phyloP scores from a whole-genome alignment of 1,140 invertebrate species.

The Neodiprion pinetum region DNA sequence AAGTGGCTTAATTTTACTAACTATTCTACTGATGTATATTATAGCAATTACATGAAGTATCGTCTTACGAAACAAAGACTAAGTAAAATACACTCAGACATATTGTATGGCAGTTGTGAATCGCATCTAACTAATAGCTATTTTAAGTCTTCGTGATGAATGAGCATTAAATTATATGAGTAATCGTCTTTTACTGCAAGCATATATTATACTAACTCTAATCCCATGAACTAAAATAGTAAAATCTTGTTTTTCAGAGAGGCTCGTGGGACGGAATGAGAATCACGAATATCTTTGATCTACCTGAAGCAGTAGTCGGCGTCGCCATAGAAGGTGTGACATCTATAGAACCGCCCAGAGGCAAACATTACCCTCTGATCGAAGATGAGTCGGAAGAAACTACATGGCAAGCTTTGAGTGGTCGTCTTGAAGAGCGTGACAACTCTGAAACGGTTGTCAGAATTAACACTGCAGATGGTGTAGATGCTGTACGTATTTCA shows the following conservation, averaged over 20 bases:
- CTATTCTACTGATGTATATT: too few relatives aligned
- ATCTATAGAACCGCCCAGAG: constrained; percentile 54
- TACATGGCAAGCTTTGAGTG: constrained; percentile 67
- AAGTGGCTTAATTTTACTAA: too few relatives aligned
- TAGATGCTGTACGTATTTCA: constrained; percentile 66
- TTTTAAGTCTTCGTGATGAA: too few relatives aligned
- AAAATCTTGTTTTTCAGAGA: constrained; percentile 59
- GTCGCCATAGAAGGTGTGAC: constrained; percentile 76
- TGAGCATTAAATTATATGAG: background rate
- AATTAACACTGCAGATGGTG: constrained; percentile 69
- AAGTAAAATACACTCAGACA: too few relatives aligned
- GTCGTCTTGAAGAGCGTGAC: constrained; percentile 65
- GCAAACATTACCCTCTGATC: constrained; percentile 66
- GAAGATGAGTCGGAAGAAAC: constrained; percentile 71
- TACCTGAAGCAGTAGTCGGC: constrained; percentile 78
- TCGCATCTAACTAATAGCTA: too few relatives aligned
- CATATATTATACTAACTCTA: too few relatives aligned
- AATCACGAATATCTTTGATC: constrained; percentile 76
- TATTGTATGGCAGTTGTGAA: too few relatives aligned
- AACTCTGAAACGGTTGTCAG: constrained; percentile 67
- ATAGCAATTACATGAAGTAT: too few relatives aligned
- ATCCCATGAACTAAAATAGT: too few relatives aligned
- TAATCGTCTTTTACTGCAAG: background rate
- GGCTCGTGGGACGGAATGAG: constrained; percentile 75
- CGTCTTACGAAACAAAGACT: too few relatives aligned